Base-by-base conservation (phyloP, 2,888 invertebrate species). In the Argyra leucocephala region DNA sequence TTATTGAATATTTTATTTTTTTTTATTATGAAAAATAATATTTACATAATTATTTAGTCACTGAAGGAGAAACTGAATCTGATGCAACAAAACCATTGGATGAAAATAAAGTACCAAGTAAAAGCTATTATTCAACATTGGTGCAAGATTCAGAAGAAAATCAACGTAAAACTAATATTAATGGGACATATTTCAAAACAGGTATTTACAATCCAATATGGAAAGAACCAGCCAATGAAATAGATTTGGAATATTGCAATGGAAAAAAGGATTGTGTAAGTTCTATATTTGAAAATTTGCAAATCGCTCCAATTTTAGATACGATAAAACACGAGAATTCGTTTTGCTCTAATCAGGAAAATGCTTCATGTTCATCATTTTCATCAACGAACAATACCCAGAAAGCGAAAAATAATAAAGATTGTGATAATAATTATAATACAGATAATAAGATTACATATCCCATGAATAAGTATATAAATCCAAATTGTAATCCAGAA, bases 161-260 rank as follows among this genome's bases (percentile, higher is more conserved):
- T 22, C 80, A 79, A 61, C 74, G 77, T 2, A 68, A 67, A 24
- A 72, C 72, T 3, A 73, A 72, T 0, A 74, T 73, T 1, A 78
- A 76, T 71, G 80, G 79, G 0, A 76, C 78, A 0, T 79, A 79
- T 63, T 71, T 80, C 10, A 78, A 77, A 58, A 77, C 79, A 1
- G 79, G 80, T 58, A 76, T 78, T 21, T 79, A 79, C 68, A 76
- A 76, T 67, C 79, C 79, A 0, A 72, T 78, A 9, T 73, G 74
- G 64, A 76, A 75, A 64, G 74, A 76, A 36, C 63, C 65, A 10
- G 65, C 21, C 23, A 64, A n/a, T n/a, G 26, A 48, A 24, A 59
- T 15, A 15, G 22, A 58, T 57, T 36, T 7, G 31, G 7, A 36
- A 22, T 24, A 63, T 57, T 59, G 59, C 23, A 22, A 18, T 7